A percentile compares a stretch with the other conserved stretches of the same genome.
phyloP scores from a whole-genome alignment of 2,113 vertebrate species.

The Hippolais icterina region DNA sequence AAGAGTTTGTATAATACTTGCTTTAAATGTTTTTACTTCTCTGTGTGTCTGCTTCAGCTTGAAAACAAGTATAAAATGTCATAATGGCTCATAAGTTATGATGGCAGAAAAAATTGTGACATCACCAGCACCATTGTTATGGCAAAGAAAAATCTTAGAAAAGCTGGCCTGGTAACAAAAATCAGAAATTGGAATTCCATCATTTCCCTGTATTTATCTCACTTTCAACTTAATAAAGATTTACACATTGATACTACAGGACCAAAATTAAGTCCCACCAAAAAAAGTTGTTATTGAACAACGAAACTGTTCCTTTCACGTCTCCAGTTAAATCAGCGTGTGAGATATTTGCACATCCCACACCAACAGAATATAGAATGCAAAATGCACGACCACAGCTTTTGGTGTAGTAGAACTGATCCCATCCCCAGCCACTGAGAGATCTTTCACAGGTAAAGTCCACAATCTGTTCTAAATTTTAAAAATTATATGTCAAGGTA shows the following conservation, averaged over 20 bases:
- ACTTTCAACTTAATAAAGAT: background rate
- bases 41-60: background rate
- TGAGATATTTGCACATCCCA: background rate
- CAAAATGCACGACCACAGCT: background rate
- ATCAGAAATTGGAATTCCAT: background rate
- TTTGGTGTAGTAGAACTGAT: background rate
- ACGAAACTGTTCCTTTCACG: background rate
- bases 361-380: background rate
- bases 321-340: background rate
- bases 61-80: background rate
- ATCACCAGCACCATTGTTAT: background rate
- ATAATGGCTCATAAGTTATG: background rate
- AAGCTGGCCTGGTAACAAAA: background rate
- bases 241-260: background rate
- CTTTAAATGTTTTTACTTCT: background rate
- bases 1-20: background rate
- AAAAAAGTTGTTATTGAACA: background rate
- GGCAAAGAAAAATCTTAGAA: background rate
- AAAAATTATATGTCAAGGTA: background rate
- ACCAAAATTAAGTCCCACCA: background rate
- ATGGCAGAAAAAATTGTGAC: background rate
- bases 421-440: background rate
- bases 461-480: background rate
- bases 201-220: background rate
- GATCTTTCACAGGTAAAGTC: background rate